phyloP scores from a whole-genome alignment of 2,113 vertebrate genomes.

The Crotalus viridis region DNA sequence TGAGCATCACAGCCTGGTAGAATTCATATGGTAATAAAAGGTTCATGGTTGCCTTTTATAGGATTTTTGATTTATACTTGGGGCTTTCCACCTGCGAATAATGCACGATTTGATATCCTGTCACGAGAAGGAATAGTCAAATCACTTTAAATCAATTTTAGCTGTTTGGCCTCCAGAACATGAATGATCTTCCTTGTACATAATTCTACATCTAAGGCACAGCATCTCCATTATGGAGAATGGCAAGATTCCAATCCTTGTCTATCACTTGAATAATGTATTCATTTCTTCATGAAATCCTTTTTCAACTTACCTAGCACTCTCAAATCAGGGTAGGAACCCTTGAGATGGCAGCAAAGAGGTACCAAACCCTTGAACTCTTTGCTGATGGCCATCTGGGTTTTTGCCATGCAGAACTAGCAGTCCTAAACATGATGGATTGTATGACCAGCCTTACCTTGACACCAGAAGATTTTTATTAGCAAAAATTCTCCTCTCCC shows the following conservation, averaged over 20 bases:
- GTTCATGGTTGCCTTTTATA: background rate
- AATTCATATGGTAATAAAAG: background rate
- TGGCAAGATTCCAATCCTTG: background rate
- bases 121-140: background rate
- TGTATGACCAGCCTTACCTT: background rate
- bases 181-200: background rate
- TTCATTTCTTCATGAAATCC: background rate
- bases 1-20: background rate
- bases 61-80: background rate
- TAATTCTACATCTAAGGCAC: background rate
- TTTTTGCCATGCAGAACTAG: background rate
- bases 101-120: background rate
- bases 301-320: background rate
- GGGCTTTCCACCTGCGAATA: background rate
- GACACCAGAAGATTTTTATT: background rate
- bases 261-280: too few relatives aligned
- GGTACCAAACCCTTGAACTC: background rate
- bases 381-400: background rate
- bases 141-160: background rate
- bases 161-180: background rate
- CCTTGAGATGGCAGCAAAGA: background rate
- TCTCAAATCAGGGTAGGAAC: background rate
- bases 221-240: background rate
- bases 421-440: background rate
- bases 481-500: background rate